A percentile compares a stretch with the other conserved stretches of the same genome.
Evolutionary conservation across 1,140 invertebrate species (phyloP).

Genomic region (Caenorhabditis brenneri): DNA sequence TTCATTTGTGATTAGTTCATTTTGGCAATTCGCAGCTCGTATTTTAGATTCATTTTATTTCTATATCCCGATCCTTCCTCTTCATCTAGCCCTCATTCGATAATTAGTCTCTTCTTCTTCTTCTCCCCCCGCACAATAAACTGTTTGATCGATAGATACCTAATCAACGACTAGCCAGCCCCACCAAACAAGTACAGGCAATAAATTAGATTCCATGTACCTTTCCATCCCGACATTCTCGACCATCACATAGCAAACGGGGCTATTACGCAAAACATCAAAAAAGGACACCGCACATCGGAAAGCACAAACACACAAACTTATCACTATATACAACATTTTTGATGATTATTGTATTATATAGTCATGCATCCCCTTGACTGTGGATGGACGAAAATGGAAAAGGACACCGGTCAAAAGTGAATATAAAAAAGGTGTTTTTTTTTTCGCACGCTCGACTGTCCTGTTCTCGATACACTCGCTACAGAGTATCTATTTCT

Average conservation of each 20-base stretch:
- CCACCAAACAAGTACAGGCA: too few relatives aligned
- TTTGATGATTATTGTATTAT: neutral
- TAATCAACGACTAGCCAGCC: too few relatives aligned
- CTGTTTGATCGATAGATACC: too few relatives aligned
- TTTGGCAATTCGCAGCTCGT: too few relatives aligned
- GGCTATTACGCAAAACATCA: conserved; percentile 21
- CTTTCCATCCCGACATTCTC: neutral
- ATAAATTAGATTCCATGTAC: conserved; percentile 16
- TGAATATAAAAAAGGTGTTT: neutral
- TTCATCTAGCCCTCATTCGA: too few relatives aligned
- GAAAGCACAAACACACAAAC: conserved; percentile 17
- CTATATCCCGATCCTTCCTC: too few relatives aligned
- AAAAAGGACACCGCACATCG: neutral
- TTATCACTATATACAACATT: conserved; percentile 15
- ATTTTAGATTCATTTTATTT: too few relatives aligned
- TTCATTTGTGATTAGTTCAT: too few relatives aligned
- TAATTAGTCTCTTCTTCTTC: too few relatives aligned
- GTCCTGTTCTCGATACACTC: neutral
- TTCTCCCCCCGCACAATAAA: too few relatives aligned
- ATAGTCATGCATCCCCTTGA: neutral
- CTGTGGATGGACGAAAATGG: neutral
- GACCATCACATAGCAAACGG: neutral
- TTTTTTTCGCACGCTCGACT: conserved; percentile 7
- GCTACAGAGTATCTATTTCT: neutral
- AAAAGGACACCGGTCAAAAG: neutral